Percentiles rank a stretch among this genome's conserved stretches.
phyloP scores from a whole-genome alignment of 64 coral and sea anemone genomes.

The Montipora efflorescens region DNA sequence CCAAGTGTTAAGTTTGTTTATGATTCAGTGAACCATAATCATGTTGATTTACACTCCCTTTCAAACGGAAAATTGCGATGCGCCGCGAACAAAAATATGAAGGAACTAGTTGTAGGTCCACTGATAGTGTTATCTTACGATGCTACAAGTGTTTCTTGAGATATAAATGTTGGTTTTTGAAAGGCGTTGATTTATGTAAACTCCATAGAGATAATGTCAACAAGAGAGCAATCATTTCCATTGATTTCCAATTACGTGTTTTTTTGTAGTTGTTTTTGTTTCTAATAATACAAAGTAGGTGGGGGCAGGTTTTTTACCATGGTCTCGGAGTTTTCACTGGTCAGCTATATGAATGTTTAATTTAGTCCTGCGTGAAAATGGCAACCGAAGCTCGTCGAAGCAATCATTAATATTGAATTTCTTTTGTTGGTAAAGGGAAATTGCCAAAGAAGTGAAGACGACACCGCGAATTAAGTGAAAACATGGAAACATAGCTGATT shows the following conservation, averaged over 20 bases:
- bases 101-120: neutral
- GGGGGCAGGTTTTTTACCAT: constrained; percentile 38
- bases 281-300: neutral
- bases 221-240: neutral
- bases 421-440: constrained; percentile 39
- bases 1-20: neutral
- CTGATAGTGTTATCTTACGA: neutral
- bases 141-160: neutral
- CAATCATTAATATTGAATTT: constrained; percentile 63
- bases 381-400: constrained; percentile 8
- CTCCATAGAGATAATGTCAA: neutral
- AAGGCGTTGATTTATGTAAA: neutral
- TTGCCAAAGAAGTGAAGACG: neutral
- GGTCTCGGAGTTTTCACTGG: constrained; percentile 27
- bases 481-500: constrained; percentile 29
- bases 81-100: neutral
- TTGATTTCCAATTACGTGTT: constrained; percentile 7
- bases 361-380: constrained; percentile 38
- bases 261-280: constrained; percentile 12
- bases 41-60: neutral
- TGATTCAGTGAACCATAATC: neutral
- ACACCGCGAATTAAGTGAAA: neutral
- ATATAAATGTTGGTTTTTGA: neutral
- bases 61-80: constrained; percentile 21
- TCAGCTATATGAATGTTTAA: constrained; percentile 46